These are phyloP conservation scores for Dicrostonyx torquatus DNA, from an alignment of 2,797 vertebrate species.

Conservation along the genomic window DNA sequence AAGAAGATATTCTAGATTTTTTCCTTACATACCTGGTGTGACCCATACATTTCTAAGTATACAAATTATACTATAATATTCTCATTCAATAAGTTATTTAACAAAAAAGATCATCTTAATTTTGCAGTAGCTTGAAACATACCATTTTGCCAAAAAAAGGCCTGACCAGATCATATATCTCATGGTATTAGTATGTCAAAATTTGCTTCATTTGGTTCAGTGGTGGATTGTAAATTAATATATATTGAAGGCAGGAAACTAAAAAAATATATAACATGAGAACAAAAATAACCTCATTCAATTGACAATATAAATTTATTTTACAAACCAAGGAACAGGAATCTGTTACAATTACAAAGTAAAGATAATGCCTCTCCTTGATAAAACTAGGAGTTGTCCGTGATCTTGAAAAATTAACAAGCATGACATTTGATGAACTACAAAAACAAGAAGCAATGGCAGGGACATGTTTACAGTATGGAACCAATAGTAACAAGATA, in stretches of 20 bases:
- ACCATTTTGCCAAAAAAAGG: neutral
- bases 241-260: neutral
- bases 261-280: neutral
- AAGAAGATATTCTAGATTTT: neutral
- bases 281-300: neutral
- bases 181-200: neutral
- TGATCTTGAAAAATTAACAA: neutral
- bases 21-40: neutral
- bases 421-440: neutral
- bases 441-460: constrained; percentile 23
- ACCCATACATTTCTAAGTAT: constrained; percentile 25
- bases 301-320: neutral
- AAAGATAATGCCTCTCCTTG: neutral
- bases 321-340: constrained; percentile 8
- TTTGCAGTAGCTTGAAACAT: neutral
- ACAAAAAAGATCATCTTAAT: neutral
- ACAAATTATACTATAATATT: neutral
- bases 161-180: neutral
- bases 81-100: neutral
- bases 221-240: neutral
- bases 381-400: neutral
- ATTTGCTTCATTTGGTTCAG: neutral
- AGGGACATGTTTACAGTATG: neutral
- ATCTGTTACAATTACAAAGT: neutral
- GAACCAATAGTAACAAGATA: neutral